These are phyloP conservation scores for Pelobates fuscus DNA, from an alignment of 2,113 vertebrate species.

Conservation along the genomic window DNA sequence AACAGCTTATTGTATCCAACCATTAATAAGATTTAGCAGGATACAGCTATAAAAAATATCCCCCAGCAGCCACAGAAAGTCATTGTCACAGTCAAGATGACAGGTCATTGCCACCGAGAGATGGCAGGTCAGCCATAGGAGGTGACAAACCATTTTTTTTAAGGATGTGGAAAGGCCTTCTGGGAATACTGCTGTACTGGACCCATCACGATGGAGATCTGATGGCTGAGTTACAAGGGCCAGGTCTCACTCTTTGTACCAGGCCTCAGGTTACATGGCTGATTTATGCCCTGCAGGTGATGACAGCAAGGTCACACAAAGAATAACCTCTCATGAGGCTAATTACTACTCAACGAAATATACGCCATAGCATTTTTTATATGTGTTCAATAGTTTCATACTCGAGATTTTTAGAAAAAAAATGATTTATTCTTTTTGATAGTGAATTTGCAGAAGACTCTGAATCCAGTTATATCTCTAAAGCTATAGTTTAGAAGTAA, in stretches of 20 bases:
- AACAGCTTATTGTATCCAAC: background rate
- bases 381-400: too few species aligned
- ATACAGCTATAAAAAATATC: background rate
- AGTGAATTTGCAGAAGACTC: background rate
- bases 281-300: background rate
- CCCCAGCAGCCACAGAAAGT: background rate
- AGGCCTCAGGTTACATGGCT: background rate
- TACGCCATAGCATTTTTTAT: too few species aligned
- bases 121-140: slow-evolving; percentile 1
- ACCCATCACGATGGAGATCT: background rate
- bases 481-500: too few species aligned
- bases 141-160: background rate
- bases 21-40: background rate
- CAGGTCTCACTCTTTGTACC: background rate
- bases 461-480: background rate
- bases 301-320: background rate
- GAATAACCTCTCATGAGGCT: too few species aligned
- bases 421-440: too few species aligned
- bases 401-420: too few species aligned
- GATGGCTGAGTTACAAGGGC: too few species aligned
- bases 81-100: slow-evolving; percentile 24
- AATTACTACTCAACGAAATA: too few species aligned
- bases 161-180: background rate
- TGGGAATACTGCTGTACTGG: background rate
- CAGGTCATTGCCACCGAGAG: slow-evolving; percentile 10